phyloP scores from a whole-genome alignment of 2,113 vertebrate genomes.

The Scomber colias region DNA sequence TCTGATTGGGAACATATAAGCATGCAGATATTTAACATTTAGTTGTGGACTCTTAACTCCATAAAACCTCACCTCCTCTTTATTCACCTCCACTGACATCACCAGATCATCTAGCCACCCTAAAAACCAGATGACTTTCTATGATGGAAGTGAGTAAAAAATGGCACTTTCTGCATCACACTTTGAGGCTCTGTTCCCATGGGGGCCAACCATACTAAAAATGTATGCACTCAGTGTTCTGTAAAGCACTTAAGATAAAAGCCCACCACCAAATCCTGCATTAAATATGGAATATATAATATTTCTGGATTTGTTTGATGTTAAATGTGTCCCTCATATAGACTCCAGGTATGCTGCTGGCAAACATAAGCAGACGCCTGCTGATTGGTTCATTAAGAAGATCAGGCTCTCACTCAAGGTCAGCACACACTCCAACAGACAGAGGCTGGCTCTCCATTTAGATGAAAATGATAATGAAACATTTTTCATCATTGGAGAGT shows the following conservation, averaged over 20 bases:
- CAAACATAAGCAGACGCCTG: slow-evolving; percentile 16
- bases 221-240: slow-evolving; percentile 18
- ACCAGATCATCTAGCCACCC: not conserved
- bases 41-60: too few relatives aligned
- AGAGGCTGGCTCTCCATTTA: slow-evolving; percentile 14
- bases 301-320: slow-evolving; percentile 23
- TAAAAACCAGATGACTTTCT: slow-evolving; percentile 9
- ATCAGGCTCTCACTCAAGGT: slow-evolving; percentile 59
- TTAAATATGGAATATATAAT: slow-evolving; percentile 37
- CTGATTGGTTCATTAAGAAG: slow-evolving; percentile 65
- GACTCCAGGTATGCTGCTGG: slow-evolving; percentile 12
- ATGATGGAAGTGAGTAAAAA: not conserved
- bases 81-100: not conserved
- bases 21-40: too few relatives aligned
- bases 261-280: slow-evolving; percentile 25
- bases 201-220: slow-evolving; percentile 13
- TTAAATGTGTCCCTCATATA: slow-evolving; percentile 15
- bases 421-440: slow-evolving; percentile 44
- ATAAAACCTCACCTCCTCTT: not conserved
- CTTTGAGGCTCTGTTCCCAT: not conserved
- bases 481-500: slow-evolving; percentile 56
- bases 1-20: too few relatives aligned
- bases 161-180: not conserved
- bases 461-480: slow-evolving; percentile 54
- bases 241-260: slow-evolving; percentile 51